Evolutionary conservation across 2,888 invertebrate species (phyloP), one percentile per base, ranked within the genome.

Genomic region (Aleiodes alternator): DNA sequence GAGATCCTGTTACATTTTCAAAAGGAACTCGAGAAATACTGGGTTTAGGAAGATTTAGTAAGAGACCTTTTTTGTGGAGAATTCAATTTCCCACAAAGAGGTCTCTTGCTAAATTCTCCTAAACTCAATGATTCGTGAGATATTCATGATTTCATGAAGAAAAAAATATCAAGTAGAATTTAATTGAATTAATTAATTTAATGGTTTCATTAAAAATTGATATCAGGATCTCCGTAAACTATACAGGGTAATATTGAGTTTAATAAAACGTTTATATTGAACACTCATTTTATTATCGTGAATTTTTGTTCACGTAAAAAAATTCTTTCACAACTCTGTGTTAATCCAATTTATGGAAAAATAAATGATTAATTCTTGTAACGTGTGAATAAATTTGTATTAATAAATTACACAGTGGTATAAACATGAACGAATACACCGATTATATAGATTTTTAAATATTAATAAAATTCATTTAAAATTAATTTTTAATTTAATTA

Each of bases 221-320:
- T 38, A 0, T 38, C 38, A 38, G 61, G 61, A 61, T 38, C 43
- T 61, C 38, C 7, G 34, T n/a, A 72, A 69, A 69, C 14, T 48
- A 68, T 48, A 76, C 76, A 79, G 77, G 79, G 79, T 79, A 77
- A 74, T 23, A 23, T 66, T 38, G 69, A n/a, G 55, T 61, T 69
- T 53, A 34, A 64, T 56, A 43, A 70, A 57, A 29, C 29, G 55
- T 50, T 59, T 50, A 71, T 71, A 57, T 71, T 23, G 53, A 72
- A 53, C 51, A 50, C 14, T 23, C 34, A 64, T 53, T 72, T 57
- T 64, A 64, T 64, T 72, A 61, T 61, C 51, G 38, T 72, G 61
- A 29, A 43, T 57, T 5, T 9, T 9, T 16, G 16, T 59, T n/a
- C 64, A 59, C 55, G 56, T 57, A 51, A 23, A 59, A 38, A 71